Evolutionary conservation across 2,797 vertebrate species (phyloP).

Genomic region (Champsocephalus esox): DNA sequence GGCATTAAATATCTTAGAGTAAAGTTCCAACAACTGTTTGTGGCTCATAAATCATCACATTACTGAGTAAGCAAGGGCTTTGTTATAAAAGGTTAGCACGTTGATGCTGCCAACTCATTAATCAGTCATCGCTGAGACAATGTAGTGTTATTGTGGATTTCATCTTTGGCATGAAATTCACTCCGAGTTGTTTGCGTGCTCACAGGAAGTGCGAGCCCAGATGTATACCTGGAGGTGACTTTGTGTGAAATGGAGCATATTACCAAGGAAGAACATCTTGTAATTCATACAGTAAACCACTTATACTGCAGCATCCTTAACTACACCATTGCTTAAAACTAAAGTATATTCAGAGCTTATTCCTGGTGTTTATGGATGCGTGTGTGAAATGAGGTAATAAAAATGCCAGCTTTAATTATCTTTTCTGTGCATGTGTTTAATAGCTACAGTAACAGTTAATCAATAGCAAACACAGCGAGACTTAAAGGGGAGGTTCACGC

Average conservation of each 20-base stretch:
- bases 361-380: neutral
- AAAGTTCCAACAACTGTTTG: neutral
- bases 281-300: slow-evolving; percentile 28
- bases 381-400: slow-evolving; percentile 1
- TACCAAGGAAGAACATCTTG: neutral
- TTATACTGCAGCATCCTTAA: neutral
- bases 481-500: neutral
- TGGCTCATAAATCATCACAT: neutral
- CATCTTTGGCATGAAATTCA: slow-evolving; percentile 39
- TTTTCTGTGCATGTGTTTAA: neutral
- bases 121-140: slow-evolving; percentile 32
- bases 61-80: neutral
- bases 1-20: neutral
- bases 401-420: neutral
- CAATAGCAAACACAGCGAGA: neutral
- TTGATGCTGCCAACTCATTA: slow-evolving; percentile 3
- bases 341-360: slow-evolving; percentile 3
- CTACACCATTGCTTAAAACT: neutral
- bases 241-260: slow-evolving; percentile 48
- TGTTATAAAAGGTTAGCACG: slow-evolving; percentile 27
- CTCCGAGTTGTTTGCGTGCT: slow-evolving; percentile 19
- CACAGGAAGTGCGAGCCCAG: slow-evolving; percentile 23
- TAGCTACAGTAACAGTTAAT: slow-evolving; percentile 1
- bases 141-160: slow-evolving; percentile 40
- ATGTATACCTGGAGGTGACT: slow-evolving; percentile 47